A percentile compares a stretch with the other conserved stretches of the same genome.
These are phyloP conservation scores for Palaemon carinicauda DNA, from an alignment of 1,140 invertebrate species.

Conservation along the genomic window DNA sequence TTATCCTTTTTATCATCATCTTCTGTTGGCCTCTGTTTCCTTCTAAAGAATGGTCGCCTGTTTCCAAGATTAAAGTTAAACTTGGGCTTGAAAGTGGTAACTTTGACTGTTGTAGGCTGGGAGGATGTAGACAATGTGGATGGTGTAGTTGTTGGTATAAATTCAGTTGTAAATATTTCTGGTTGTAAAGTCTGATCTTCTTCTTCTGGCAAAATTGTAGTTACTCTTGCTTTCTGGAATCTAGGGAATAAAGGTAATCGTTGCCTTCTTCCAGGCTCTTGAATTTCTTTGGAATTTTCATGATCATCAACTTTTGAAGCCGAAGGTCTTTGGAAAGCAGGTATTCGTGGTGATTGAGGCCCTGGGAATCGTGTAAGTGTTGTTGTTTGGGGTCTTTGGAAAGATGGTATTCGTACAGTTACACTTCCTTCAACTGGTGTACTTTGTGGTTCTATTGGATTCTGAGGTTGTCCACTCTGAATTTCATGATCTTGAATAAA, in stretches of 20 bases:
- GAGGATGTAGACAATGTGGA: not conserved
- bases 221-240: not conserved
- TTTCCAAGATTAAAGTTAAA: slow-evolving; percentile 33
- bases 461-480: not conserved
- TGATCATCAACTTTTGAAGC: not conserved
- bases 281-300: too few relatives aligned
- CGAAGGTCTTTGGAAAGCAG: not conserved
- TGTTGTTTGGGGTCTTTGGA: not conserved
- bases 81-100: slow-evolving; percentile 42
- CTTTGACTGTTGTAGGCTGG: slow-evolving; percentile 27
- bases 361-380: not conserved
- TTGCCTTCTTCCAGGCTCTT: not conserved
- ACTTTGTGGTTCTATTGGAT: not conserved
- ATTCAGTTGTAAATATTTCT: not conserved
- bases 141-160: not conserved
- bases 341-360: not conserved
- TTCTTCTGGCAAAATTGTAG: not conserved
- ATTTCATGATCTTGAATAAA: not conserved
- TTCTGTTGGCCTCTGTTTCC: not conserved
- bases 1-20: slow-evolving; percentile 17
- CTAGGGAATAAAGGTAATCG: not conserved
- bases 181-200: not conserved
- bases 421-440: not conserved
- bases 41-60: slow-evolving; percentile 41
- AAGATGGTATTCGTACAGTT: not conserved